Evolutionary conservation across 2,797 vertebrate species (phyloP), one percentile per base, ranked within the genome.

Genomic region (Phylloscopus collybita): DNA sequence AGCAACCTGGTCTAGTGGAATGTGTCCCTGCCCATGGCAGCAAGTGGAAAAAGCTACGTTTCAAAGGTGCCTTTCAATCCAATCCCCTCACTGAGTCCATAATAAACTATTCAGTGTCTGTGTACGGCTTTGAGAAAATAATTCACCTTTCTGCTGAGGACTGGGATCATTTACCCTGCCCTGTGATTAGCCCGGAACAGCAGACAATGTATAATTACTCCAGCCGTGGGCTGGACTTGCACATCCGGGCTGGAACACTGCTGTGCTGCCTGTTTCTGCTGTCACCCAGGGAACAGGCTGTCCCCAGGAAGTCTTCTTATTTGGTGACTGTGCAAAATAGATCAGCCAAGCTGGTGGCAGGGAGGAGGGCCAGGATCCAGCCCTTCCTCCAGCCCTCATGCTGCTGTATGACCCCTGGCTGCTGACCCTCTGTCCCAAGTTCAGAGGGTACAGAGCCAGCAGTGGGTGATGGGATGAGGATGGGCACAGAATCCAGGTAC

Each of bases 231-330:
- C 83, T 49, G 62, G 71, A 71, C 40, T 81, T 0, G 1, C 25
- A 25, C 26, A 69, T 70, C 74, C 32, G 27, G 93, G 84, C 92
- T 61, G 26, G 30, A 70, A 40, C 19, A n/a, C 36, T 0, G 10
- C 92, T 91, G 83, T 2, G 29, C 71, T n/a, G 64, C 65, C 69
- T 75, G 51, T 21, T 75, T 22, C 78, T 86, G 73, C 66, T 57
- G 80, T 64, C 84, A 82, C 57, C 34, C 29, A 1, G 65, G 78
- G 89, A 91, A 95, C 83, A 86, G 56, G 5, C 59, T 72, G 92
- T 96, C 86, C 92, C 86, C 91, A 92, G 95, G 62, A 93, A 86
- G 88, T 44, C 72, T 61, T 71, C 62, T 65, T 29, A 23, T 19
- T 78, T 79, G 62, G 86, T 67, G 83, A 86, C 76, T 54, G 34